Evolutionary conservation across 1,140 invertebrate species (phyloP).

Genomic region (Harpegnathos saltator): DNA sequence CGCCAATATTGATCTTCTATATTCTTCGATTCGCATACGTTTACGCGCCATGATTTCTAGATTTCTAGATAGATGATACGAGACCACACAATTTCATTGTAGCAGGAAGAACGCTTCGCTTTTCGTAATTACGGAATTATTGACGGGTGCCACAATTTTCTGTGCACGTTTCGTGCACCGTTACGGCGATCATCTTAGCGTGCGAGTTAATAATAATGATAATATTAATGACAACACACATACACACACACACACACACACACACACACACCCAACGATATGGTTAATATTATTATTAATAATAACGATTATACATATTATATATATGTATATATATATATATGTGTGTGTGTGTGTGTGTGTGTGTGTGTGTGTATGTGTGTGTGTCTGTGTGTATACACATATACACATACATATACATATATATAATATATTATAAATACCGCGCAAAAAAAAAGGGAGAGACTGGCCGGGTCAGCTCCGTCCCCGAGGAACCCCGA

Average conservation of each 20-base stretch:
- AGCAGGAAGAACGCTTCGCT: conserved; percentile 25
- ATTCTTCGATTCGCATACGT: conserved; percentile 25
- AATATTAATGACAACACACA: conserved; percentile 68
- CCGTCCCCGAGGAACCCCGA: conserved; percentile 66
- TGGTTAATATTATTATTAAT: conserved; percentile 75
- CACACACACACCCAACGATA: too few species aligned
- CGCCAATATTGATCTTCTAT: background rate
- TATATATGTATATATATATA: conserved; percentile 44
- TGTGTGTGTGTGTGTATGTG: too few species aligned
- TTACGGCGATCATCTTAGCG: conserved; percentile 64
- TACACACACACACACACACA: too few species aligned
- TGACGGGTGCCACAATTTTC: conserved; percentile 23
- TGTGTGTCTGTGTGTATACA: too few species aligned
- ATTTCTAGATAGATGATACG: conserved; percentile 16
- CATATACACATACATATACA: conserved; percentile 42
- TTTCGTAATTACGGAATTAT: background rate
- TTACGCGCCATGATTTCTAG: conserved; percentile 8
- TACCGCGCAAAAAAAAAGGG: conserved; percentile 74
- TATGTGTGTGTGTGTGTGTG: too few species aligned
- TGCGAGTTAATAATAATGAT: conserved; percentile 68
- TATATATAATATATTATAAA: conserved; percentile 69
- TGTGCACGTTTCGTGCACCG: conserved; percentile 30
- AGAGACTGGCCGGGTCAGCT: conserved; percentile 71
- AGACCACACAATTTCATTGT: conserved; percentile 9
- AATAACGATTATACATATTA: conserved; percentile 50